phyloP scores from a whole-genome alignment of 2,797 vertebrate genomes.

The Melanotaenia parkinsoni region DNA sequence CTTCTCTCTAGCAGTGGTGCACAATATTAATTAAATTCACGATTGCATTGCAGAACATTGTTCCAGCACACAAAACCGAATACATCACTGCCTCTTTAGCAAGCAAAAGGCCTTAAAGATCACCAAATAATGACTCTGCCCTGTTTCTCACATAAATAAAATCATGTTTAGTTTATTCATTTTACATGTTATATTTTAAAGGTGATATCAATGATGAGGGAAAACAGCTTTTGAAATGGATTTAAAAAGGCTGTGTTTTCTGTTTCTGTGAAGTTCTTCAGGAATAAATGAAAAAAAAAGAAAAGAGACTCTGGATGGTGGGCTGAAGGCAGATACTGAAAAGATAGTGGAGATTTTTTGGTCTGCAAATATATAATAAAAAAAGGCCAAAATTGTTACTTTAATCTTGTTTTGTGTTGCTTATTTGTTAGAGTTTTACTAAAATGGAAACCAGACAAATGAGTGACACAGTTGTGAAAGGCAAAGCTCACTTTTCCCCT shows the following conservation, averaged over 20 bases:
- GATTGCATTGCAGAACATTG: neutral
- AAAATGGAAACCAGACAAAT: neutral
- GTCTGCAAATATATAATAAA: neutral
- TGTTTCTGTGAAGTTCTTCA: too few relatives aligned
- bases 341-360: neutral
- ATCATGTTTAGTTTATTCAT: neutral
- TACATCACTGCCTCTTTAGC: too few relatives aligned
- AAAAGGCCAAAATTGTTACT: neutral
- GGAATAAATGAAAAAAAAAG: too few relatives aligned
- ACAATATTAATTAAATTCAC: neutral
- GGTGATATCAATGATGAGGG: neutral
- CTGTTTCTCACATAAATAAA: neutral
- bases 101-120: too few relatives aligned
- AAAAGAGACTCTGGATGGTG: neutral
- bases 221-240: too few relatives aligned
- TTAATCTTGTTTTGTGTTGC: neutral
- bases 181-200: neutral
- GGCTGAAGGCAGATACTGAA: neutral
- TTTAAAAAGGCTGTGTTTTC: too few relatives aligned
- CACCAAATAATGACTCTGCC: too few relatives aligned
- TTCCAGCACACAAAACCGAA: neutral
- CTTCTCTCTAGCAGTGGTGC: neutral
- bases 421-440: neutral
- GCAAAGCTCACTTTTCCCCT: neutral
- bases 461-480: neutral